Conservation (phyloP, 2,113 vertebrate species). For the Anser cygnoides region DNA sequence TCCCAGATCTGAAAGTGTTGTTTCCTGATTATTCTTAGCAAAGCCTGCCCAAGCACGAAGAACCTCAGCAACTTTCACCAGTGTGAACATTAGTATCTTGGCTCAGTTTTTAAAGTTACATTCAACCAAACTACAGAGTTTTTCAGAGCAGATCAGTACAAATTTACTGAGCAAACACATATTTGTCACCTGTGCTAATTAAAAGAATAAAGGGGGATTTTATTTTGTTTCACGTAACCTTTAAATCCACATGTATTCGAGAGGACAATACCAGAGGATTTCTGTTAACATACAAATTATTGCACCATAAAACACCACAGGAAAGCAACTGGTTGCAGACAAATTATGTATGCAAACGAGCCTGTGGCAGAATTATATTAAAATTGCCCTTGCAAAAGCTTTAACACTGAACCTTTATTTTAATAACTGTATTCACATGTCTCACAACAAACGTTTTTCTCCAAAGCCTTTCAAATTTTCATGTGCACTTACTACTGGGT, state of each 20-base stretch:
- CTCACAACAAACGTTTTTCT: not conserved
- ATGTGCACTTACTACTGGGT: fast-evolving
- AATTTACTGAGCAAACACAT: not conserved
- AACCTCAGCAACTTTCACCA: not conserved
- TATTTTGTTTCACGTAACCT: not conserved
- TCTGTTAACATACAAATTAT: not conserved
- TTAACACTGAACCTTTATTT: fast-evolving
- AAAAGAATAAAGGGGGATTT: not conserved
- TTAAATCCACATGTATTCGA: not conserved
- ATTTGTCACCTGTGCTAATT: not conserved
- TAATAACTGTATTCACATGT: fast-evolving
- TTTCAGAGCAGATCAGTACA: not conserved
- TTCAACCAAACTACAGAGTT: not conserved
- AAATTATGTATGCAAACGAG: not conserved
- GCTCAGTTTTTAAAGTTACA: not conserved
- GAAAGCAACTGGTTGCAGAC: not conserved
- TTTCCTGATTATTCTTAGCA: not conserved
- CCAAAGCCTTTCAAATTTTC: not conserved
- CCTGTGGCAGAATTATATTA: not conserved
- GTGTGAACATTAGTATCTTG: not conserved
- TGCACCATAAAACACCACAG: not conserved
- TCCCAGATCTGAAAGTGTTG: not conserved
- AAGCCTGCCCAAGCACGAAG: not conserved
- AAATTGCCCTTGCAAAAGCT: not conserved
- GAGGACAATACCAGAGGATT: not conserved